These are phyloP conservation scores for Probosciger aterrimus DNA, from an alignment of 2,113 vertebrate species.

Conservation along the genomic window DNA sequence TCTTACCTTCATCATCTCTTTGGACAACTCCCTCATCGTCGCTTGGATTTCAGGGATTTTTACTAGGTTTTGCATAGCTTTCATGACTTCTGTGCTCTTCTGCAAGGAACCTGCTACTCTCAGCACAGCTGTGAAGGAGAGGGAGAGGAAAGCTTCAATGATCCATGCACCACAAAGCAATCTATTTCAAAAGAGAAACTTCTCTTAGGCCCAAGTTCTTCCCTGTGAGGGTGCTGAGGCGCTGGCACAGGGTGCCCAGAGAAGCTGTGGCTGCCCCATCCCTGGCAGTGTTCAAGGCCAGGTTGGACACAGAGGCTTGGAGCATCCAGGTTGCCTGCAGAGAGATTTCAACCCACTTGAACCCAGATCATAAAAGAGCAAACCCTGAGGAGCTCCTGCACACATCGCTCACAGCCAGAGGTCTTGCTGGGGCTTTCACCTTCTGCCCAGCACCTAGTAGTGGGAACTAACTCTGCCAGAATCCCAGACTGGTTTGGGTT, in stretches of 20 bases:
- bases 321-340: background rate
- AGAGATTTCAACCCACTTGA: background rate
- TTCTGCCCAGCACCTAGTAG: background rate
- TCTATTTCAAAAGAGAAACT: fast-evolving
- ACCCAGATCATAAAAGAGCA: background rate
- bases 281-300: no score
- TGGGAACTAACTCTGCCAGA: background rate
- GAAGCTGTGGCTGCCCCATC: no score
- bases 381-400: background rate
- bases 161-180: background rate
- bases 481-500: no score
- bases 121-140: slow-evolving; percentile 80
- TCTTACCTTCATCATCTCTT: slow-evolving; percentile 98
- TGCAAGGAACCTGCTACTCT: slow-evolving; percentile 90
- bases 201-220: no score
- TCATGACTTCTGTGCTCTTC: slow-evolving; percentile 99
- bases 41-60: slow-evolving; percentile 97
- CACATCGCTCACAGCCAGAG: background rate
- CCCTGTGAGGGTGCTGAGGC: no score
- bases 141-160: background rate
- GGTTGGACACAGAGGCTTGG: no score
- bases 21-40: slow-evolving; percentile 94
- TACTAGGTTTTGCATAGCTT: slow-evolving; percentile 93
- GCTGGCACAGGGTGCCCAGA: no score
- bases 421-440: background rate